Percentiles rank a stretch among this genome's conserved stretches.
phyloP scores from a whole-genome alignment of 2,888 invertebrate species.

The Rambutsinella grinnellia region DNA sequence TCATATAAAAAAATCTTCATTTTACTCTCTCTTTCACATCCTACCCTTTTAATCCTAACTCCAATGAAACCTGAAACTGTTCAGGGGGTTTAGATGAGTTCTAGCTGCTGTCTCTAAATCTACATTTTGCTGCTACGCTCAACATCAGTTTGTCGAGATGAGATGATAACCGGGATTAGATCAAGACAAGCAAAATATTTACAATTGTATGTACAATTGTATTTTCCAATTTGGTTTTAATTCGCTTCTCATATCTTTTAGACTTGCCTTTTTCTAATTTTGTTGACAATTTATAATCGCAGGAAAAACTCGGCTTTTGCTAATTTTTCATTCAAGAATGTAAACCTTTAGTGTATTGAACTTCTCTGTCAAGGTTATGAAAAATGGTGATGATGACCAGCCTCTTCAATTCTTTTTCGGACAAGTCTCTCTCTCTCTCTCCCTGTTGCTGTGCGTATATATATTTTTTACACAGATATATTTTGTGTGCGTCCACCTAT shows the following conservation, averaged over 20 bases:
- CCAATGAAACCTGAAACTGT: constrained; percentile 1
- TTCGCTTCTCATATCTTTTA: too few relatives aligned
- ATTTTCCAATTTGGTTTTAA: too few relatives aligned
- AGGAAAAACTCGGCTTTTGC: background rate
- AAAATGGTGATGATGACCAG: constrained; percentile 54
- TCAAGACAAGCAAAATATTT: too few relatives aligned
- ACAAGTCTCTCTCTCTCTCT: constrained; percentile 9
- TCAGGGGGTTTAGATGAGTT: background rate
- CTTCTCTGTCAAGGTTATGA: constrained; percentile 54
- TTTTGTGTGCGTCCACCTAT: constrained; percentile 1
- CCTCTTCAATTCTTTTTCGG: constrained; percentile 13
- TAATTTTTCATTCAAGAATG: background rate
- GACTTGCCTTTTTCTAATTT: too few relatives aligned
- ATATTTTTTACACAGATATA: constrained; percentile 4
- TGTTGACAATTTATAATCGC: too few relatives aligned
- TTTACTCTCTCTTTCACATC: background rate
- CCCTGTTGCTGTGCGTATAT: constrained; percentile 22
- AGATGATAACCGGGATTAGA: too few relatives aligned
- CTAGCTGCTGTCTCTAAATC: background rate
- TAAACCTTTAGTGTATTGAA: constrained; percentile 37
- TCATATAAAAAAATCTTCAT: background rate
- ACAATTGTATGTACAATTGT: too few relatives aligned
- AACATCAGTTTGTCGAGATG: too few relatives aligned
- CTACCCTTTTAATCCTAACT: background rate
- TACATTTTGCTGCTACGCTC: too few relatives aligned